Evolutionary conservation across 2,797 vertebrate species (phyloP).

Genomic region (Pampus argenteus): DNA sequence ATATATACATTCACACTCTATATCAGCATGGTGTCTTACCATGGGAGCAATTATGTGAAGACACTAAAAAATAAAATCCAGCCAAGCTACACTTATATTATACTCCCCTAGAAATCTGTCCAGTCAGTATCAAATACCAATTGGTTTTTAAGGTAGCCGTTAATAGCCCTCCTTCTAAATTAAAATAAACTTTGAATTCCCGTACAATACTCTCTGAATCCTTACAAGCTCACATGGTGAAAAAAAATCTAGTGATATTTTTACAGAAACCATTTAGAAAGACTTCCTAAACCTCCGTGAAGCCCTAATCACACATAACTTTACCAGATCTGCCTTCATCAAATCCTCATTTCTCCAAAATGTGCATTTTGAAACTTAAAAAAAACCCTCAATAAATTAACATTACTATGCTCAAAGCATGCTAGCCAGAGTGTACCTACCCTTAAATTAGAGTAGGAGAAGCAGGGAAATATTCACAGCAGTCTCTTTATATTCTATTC

Average conservation of each 20-base stretch:
- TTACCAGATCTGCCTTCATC: not conserved
- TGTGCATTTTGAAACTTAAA: not conserved
- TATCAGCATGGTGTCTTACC: not conserved
- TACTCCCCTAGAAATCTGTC: too few species aligned
- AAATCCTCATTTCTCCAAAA: not conserved
- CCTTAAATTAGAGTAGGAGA: not conserved
- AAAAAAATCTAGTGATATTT: not conserved
- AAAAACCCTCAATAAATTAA: not conserved
- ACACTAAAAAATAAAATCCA: too few species aligned
- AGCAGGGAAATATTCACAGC: slow-evolving; percentile 25
- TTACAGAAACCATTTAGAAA: not conserved
- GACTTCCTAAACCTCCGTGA: not conserved
- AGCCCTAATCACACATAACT: not conserved
- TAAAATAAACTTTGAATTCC: too few species aligned
- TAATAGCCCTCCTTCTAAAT: too few species aligned
- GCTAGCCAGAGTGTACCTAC: slow-evolving; percentile 4
- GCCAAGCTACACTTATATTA: too few species aligned
- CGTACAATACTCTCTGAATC: too few species aligned
- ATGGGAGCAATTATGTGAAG: not conserved
- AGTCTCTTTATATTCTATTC: slow-evolving; percentile 16
- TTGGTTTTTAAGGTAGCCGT: too few species aligned
- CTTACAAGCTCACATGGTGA: not conserved
- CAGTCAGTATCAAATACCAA: too few species aligned
- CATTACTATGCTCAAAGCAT: slow-evolving; percentile 4
- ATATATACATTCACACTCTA: not conserved